These are phyloP conservation scores for Scaptodrosophila latifasciaeformis DNA, from an alignment of 2,888 invertebrate species.

Conservation along the genomic window DNA sequence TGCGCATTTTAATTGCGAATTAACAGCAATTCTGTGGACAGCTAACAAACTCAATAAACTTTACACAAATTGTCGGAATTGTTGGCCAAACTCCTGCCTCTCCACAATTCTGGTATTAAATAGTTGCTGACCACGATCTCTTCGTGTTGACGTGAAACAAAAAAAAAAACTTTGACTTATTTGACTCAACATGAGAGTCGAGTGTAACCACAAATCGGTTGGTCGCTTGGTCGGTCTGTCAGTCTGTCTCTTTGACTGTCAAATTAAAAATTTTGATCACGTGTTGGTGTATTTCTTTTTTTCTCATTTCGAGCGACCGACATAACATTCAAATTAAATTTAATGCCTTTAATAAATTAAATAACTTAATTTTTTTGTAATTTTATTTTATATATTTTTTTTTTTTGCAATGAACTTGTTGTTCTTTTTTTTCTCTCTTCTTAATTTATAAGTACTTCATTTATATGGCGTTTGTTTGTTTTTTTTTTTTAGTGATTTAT, in stretches of 20 bases:
- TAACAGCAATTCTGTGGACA: conserved; percentile 66
- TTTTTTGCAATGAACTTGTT: conserved; percentile 7
- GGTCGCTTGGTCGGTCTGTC: background rate
- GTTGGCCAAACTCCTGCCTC: conserved; percentile 26
- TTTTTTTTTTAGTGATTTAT: background rate
- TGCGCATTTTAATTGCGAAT: conserved; percentile 69
- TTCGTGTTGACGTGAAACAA: too few species aligned
- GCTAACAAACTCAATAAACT: conserved; percentile 69
- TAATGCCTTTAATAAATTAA: conserved; percentile 56
- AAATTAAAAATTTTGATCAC: conserved; percentile 48
- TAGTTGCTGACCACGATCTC: too few species aligned
- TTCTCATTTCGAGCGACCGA: conserved; percentile 37
- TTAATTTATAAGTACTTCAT: background rate
- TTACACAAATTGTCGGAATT: conserved; percentile 41
- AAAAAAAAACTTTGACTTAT: too few species aligned
- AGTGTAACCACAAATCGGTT: background rate
- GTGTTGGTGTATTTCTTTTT: conserved; percentile 30
- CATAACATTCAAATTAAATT: conserved; percentile 64
- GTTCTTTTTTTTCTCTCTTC: conserved; percentile 4
- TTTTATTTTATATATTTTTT: conserved; percentile 13
- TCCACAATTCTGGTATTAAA: too few species aligned
- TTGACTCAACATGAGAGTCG: conserved; percentile 15
- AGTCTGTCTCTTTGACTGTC: too few species aligned
- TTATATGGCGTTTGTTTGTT: conserved; percentile 8
- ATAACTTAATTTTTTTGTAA: conserved; percentile 11